Percentiles rank a stretch among this genome's conserved stretches.
phyloP scores from a whole-genome alignment of 2,888 invertebrate genomes.

The Spilarctia lutea region DNA sequence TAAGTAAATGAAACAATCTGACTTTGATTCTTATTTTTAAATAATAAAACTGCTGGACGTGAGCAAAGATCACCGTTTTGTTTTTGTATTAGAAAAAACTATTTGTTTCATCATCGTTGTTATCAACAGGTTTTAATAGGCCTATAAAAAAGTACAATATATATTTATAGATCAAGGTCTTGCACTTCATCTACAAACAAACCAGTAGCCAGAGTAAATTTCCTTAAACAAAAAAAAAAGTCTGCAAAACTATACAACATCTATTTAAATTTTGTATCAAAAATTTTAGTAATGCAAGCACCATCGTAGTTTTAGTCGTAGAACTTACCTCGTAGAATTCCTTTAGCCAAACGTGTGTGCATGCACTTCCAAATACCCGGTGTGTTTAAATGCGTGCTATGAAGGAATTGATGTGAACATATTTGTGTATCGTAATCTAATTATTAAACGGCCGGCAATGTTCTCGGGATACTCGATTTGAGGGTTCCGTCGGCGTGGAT shows the following conservation, averaged over 20 bases:
- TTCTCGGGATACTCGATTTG: too few species aligned
- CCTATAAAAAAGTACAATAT: too few species aligned
- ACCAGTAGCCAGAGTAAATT: neutral
- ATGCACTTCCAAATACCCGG: conserved; percentile 18
- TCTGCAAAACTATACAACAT: neutral
- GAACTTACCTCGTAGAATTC: conserved; percentile 7
- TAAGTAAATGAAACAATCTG: too few species aligned
- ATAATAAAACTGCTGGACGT: too few species aligned
- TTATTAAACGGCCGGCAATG: too few species aligned
- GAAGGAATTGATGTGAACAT: neutral
- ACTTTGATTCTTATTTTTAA: too few species aligned
- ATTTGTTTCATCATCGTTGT: too few species aligned
- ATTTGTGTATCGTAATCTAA: neutral
- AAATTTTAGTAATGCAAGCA: conserved; percentile 8
- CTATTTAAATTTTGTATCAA: neutral
- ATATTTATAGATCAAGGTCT: too few species aligned
- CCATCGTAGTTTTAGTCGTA: neutral
- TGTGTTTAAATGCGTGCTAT: conserved; percentile 3
- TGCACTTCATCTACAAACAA: neutral
- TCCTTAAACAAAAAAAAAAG: neutral
- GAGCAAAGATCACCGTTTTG: too few species aligned
- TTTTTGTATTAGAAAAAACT: too few species aligned
- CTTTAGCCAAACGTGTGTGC: conserved; percentile 12
- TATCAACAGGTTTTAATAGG: too few species aligned
- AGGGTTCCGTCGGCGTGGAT: neutral